Base-by-base conservation (phyloP, 2,113 vertebrate species). In the Periophthalmodon schlosseri region DNA sequence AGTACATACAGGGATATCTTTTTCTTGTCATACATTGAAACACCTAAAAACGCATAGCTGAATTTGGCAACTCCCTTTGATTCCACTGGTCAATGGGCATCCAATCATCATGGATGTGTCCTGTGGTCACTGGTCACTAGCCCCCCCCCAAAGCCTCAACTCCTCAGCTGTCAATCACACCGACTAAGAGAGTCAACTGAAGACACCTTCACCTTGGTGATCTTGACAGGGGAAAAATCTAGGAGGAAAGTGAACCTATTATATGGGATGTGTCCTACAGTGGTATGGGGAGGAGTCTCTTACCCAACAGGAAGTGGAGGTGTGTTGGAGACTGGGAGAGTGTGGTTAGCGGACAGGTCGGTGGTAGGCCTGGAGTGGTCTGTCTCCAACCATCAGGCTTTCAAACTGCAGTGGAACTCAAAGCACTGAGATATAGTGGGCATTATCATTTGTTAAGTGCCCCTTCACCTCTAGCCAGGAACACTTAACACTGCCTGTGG, bases 371-470 rank as follows among this genome's bases (percentile, higher is more conserved):
- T 76, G 75, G 90, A 92, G 90, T 91, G 92, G 87, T 91, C 91
- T 88, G 82, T 81, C 73, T 84, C 88, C 87, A 89, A 88, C 88
- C 82, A 80, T 70, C 47, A 82, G 86, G 88, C 91, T 92, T 89
- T 91, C 78, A 91, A 82, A 86, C 91, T 89, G 78, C 74, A 82
- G 70, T 90, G 90, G 86, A 83, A 78, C 87, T 83, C 82, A 52
- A 70, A 88, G 84, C 86, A 82, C 81, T 86, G 90, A 91, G 84
- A 91, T 90, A 91, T 91, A 89, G 90, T 87, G 91, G 93, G 93
- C 93, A 94, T 93, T 89, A 93, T 91, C 88, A 91, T 93, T 94
- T 94, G 94, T 94, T 95, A 95, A 95, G 94, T 94, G 92, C 91
- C 92, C 86, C 85, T 91, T 89, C 61, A 90, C 89, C 91, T 92